Evolutionary conservation across 2,797 vertebrate species (phyloP).

Genomic region (Sebastes vulpes): DNA sequence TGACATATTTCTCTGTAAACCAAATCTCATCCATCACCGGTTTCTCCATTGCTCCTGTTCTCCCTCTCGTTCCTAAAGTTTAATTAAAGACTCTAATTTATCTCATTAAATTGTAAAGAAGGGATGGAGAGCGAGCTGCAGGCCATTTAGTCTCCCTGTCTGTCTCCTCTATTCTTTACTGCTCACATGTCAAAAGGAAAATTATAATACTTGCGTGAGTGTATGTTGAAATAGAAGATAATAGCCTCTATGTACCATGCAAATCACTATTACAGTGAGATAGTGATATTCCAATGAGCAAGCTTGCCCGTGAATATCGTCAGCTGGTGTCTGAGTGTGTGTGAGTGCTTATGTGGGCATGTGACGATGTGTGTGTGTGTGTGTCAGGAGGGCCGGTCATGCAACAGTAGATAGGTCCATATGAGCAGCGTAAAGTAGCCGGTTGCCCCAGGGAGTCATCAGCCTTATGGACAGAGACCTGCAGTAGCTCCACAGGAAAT

Average conservation of each 20-base stretch:
- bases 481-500: slow-evolving; percentile 72
- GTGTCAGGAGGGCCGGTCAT: slow-evolving; percentile 4
- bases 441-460: slow-evolving; percentile 71
- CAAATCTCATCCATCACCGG: slow-evolving; percentile 39
- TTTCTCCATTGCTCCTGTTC: slow-evolving; percentile 11
- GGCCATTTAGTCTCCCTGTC: neutral
- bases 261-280: slow-evolving; percentile 23
- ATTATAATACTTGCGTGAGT: neutral
- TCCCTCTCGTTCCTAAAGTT: slow-evolving; percentile 34
- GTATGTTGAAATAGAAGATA: neutral
- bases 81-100: slow-evolving; percentile 69
- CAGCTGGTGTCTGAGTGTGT: slow-evolving; percentile 8
- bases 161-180: neutral
- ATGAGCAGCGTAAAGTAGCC: slow-evolving; percentile 62
- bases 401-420: slow-evolving; percentile 52
- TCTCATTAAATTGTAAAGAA: slow-evolving; percentile 61
- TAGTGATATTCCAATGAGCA: slow-evolving; percentile 14
- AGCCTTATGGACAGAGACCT: slow-evolving; percentile 76
- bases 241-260: neutral
- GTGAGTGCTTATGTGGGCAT: neutral
- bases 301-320: neutral
- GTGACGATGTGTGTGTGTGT: neutral
- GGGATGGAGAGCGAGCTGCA: slow-evolving; percentile 14
- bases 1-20: slow-evolving; percentile 32
- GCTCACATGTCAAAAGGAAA: neutral